Base-by-base conservation (phyloP, 2,797 vertebrate species). In the Enteromius argenteus region DNA sequence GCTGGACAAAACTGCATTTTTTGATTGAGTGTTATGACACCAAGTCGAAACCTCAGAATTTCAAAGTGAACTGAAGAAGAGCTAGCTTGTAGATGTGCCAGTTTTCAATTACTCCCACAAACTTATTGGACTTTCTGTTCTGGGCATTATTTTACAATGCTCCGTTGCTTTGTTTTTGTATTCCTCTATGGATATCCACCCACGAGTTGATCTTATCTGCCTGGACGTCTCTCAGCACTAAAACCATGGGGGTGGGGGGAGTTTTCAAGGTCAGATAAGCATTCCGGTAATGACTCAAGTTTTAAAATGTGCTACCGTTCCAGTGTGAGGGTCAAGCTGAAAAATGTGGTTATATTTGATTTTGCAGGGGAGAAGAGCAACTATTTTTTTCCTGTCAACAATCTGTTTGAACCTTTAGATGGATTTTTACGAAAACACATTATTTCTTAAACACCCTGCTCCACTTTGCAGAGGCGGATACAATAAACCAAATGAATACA, bases 241-340 rank as follows among this genome's bases (percentile, higher is more conserved):
- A 84, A 78, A 75, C 66, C 51, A 85, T 44, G 5, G 69, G 69
- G 11, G n/a, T 46, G 11, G 58, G 56, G 62, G 49, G 58, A 73
- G 39, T 23, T 56, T 66, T 81, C 67, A 73, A 80, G 87, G 78
- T 78, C 72, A 86, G 73, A 75, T 77, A 81, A 77, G 77, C 62
- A 14, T 79, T 84, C 71, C 23, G 15, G 32, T 80, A 87, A 83
- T 85, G 51, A 72, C 73, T 83, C 44, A 58, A 56, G 17, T 23
- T 81, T 68, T 49, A 69, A 76, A 75, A 71, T 79, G 21, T 14
- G 51, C 64, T 46, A 4, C 73, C 32, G 5, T 21, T 84, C 39
- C 49, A 15, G 35, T 79, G 51, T 10, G 37, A 68, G 68, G 79
- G 66, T 72, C 27, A 72, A 46, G 62, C 35, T 67, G 4, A 44